Evolutionary conservation across 2,113 vertebrate genomes (phyloP), one percentile per base, ranked within the genome.

Genomic region (Psittacus erithacus): DNA sequence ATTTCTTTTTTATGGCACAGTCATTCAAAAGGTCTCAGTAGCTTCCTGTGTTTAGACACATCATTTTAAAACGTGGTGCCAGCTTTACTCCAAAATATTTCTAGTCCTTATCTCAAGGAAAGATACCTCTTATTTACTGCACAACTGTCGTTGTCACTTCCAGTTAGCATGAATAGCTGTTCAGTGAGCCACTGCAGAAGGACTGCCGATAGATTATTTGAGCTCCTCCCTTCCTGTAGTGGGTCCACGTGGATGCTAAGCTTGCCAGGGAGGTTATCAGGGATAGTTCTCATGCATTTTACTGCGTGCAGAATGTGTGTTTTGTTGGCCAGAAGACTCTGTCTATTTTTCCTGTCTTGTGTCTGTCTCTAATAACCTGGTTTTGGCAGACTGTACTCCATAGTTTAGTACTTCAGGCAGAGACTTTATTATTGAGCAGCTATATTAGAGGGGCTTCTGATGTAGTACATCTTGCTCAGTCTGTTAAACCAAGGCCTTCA

Each of bases 401-500:
- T 19, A 63, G 38, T 27, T 91, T 67, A 52, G 46, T 69, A 74
- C 38, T 86, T 77, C 62, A 90, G 52, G 82, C 41, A 68, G 50
- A 33, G 1, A 1, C 55, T 91, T 60, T 64, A 60, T 76, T 87
- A 57, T 52, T 78, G 69, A 90, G 39, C 67, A 82, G 27, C 52
- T 59, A 17, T 68, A 39, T 63, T 50, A 46, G 52, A 39, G 19
- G 5, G 9, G 19, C 70, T 78, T 78, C 33, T 60, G 25, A 52
- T 67, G 27, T 65, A 74, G 20, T 89, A 63, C 41, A 65, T 86
- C 81, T 92, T 93, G 71, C 59, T 92, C 59, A 86, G 2, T 44
- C 59, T 88, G 47, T 90, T 92, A 88, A 82, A 92, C 71, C 33
- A 55, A 77, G 71, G 79, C 63, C 76, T 80, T 93, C 83, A 86